Base-by-base conservation (phyloP, 2,113 vertebrate genomes). In the Elachura formosa region DNA sequence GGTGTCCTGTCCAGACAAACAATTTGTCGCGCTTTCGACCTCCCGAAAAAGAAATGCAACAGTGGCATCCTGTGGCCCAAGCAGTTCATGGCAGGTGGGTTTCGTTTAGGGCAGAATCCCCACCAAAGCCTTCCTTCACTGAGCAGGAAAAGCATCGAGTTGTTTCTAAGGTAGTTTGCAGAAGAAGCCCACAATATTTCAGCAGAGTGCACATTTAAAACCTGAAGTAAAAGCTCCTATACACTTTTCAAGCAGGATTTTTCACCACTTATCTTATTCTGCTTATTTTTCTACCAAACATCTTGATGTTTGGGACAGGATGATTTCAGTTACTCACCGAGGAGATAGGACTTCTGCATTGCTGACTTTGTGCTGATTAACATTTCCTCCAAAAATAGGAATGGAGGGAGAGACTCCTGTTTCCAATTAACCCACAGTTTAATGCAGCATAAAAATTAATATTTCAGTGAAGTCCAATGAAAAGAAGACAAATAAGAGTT, bases 51-150 rank as follows among this genome's bases (percentile, higher is more conserved):
- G 80, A 97, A 89, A 96, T 64, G 89, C 96, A 96, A 96, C 95
- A 97, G 93, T 97, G 97, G 97, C 97, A 95, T 97, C 97, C 97
- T 96, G 97, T 97, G 98, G 97, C 89, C 64, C 28, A 5, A 87
- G 23, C 36, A 54, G 82, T 77, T 97, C 95, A 96, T 96, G 97
- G 84, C 97, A 97, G 84, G 88, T 71, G n/a, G n/a, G 51, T 72
- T 69, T 67, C n/a, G 4, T 11, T 36, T 8, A 38, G 84, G 85
- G 67, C 59, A 84, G 68, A 52, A 29, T 54, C 34, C 18, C 31
- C 38, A 31, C 25, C 0, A 5, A 68, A n/a, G 26, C 84, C 46
- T 72, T 54, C 13, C 55, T 21, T 7, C 59, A 6, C 11, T 0
- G 5, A 38, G 15, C 0, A 0, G 36, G 14, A 68, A 61, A 59